Evolutionary conservation across 2,113 vertebrate genomes (phyloP), one percentile per base, ranked within the genome.

Genomic region (Psittacara wagleri): DNA sequence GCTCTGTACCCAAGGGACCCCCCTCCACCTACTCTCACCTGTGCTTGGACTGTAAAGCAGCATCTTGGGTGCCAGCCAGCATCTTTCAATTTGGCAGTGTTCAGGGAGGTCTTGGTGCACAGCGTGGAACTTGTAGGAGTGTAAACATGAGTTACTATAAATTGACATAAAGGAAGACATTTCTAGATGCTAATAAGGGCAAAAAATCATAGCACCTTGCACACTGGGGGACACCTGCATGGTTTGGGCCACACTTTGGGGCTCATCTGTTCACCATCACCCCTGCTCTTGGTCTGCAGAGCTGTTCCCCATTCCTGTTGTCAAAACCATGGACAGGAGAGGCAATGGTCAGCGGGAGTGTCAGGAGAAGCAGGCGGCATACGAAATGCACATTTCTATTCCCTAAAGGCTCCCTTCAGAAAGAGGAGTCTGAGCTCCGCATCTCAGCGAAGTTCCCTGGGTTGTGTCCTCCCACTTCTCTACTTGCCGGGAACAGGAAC

Each of bases 1-100:
- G 29, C 18, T 4, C 1, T 0, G 0, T 51, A n/a, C n/a, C 31
- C 25, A n/a, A 11, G 28, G 12, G 7, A 1, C 1, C 10, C 5
- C 8, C 24, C 66, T 79, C 17, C 24, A 23, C 19, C 13, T 37
- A 8, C 17, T 69, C 20, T 80, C 66, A 61, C 14, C 48, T 82
- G 25, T 63, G 9, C 49, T 63, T 22, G 51, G 31, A 35, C 41
- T 62, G 23, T 17, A 31, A 78, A 11, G 29, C 33, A 41, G 41
- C 41, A 41, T 41, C 41, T 41, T 61, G n/a, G 25, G 59, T 44
- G 44, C 31, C 28, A 76, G 25, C 7, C 33, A 51, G 31, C 19
- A 20, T 55, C 72, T 81, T 92, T 57, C 62, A 69, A 33, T 33
- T 80, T 84, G 57, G 23, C 28, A 75, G 43, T 29, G 54, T 67